Percentiles rank a stretch among this genome's conserved stretches.
Conservation (phyloP, 2,113 vertebrate species). For the Oncorhynchus keta region DNA sequence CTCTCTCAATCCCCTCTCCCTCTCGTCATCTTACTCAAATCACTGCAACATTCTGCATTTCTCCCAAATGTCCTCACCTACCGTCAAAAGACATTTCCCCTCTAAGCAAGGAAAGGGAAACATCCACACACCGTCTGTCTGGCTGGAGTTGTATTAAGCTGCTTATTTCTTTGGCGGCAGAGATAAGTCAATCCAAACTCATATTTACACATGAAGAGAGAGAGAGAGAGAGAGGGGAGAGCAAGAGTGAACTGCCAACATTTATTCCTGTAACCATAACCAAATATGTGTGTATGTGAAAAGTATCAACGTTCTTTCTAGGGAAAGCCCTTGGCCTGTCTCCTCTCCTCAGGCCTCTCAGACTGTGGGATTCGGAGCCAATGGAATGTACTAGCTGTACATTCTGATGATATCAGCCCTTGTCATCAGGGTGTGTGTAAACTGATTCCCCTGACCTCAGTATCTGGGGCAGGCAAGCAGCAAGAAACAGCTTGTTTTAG, state of each 20-base stretch:
- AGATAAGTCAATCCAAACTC: conserved; percentile 50
- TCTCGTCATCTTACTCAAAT: not conserved
- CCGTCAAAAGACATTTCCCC: too few species aligned
- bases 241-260: conserved; percentile 1
- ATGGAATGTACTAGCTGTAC: conserved; percentile 49
- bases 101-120: too few species aligned
- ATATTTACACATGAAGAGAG: conserved; percentile 43
- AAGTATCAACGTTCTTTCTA: not conserved
- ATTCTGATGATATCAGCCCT: conserved; percentile 50
- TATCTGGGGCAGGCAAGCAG: not conserved
- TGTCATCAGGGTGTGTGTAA: conserved; percentile 18
- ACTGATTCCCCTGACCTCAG: not conserved
- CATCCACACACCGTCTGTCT: not conserved
- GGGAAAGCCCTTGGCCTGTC: conserved; percentile 17
- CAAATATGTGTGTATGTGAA: not conserved
- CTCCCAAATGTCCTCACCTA: not conserved
- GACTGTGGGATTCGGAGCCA: conserved; percentile 16
- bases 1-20: not conserved
- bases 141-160: conserved; percentile 31
- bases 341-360: not conserved
- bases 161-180: conserved; percentile 48
- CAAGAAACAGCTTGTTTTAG: not conserved
- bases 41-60: not conserved
- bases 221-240: not conserved
- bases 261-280: not conserved